Conservation (phyloP, 2,797 vertebrate genomes). For the Chromis chromis region DNA sequence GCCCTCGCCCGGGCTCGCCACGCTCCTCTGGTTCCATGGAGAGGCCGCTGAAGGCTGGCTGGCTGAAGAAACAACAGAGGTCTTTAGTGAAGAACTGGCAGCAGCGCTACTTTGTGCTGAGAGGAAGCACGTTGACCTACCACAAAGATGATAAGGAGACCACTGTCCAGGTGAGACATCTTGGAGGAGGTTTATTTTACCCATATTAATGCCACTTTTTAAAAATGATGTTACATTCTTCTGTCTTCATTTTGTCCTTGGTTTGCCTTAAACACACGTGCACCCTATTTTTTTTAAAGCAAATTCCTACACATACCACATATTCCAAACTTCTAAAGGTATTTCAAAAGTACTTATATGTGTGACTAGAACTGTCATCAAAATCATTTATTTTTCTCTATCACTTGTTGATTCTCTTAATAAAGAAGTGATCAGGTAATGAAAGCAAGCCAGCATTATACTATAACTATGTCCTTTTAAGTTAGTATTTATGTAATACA, state of each 20-base stretch:
- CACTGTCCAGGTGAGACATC: slow-evolving; percentile 87
- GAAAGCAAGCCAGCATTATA: background rate
- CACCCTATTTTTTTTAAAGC: background rate
- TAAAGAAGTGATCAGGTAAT: background rate
- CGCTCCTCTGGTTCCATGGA: slow-evolving; percentile 82
- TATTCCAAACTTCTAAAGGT: background rate
- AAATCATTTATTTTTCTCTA: background rate
- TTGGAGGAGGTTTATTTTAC: background rate
- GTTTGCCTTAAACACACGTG: background rate
- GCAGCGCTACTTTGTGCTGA: slow-evolving; percentile 91
- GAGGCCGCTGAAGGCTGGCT: slow-evolving; percentile 91
- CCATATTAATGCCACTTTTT: background rate
- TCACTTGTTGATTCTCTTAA: background rate
- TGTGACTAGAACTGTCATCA: background rate
- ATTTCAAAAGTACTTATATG: background rate
- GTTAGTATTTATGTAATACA: background rate
- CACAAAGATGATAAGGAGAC: slow-evolving; percentile 94
- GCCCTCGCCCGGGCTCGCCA: slow-evolving; percentile 47
- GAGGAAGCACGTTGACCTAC: slow-evolving; percentile 90
- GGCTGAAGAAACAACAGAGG: slow-evolving; percentile 96
- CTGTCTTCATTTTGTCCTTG: background rate
- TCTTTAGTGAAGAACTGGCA: slow-evolving; percentile 98
- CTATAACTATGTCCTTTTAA: background rate
- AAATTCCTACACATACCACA: too few species aligned
- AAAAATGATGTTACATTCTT: background rate